Evolutionary conservation across 2,113 vertebrate genomes (phyloP), one percentile per base, ranked within the genome.

Genomic region (Sinocyclocheilus anshuiensis): DNA sequence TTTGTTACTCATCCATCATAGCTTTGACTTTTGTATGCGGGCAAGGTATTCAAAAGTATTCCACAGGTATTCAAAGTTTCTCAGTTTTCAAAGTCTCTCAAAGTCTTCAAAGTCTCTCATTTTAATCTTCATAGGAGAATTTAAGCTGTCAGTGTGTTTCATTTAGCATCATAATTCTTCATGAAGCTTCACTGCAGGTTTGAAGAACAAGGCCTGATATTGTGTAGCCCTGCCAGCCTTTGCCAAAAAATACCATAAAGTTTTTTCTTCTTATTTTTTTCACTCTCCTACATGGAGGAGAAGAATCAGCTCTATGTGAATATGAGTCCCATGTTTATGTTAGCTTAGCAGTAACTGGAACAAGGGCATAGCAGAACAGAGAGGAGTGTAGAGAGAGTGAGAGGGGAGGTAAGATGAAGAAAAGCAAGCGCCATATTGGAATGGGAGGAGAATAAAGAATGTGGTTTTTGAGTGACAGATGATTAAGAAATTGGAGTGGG

Each of bases 231-330:
- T 29, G 65, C 50, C 29, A 53, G 15, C 63, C 81, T 24, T 63
- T 86, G 86, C 78, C 87, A 92, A 91, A 85, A 33, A 84, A 79
- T 16, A 85, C 87, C 83, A 84, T 88, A 86, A 83, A 77, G 88
- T 79, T 88, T 89, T 86, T 90, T 86, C 79, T 86, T 87, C 67
- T 87, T 80, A 50, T 67, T 72, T 85, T 90, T 55, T 33, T 33
- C 29, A 50, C 65, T 86, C 77, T 65, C 57, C 67, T 85, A 59
- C 76, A 82, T 13, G 39, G 50, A 87, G 48, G 63, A 88, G 71
- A 88, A 87, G 85, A 87, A 89, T 87, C 15, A 5, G 77, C 76
- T 81, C 87, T 86, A 63, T 90, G 88, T 88, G 36, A 45, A 61
- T 84, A 71, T 72, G 33, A 86, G 63, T 39, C 16, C 29, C 29